Evolutionary conservation across 2,113 vertebrate species (phyloP), one percentile per base, ranked within the genome.

Genomic region (Sialia sialis): DNA sequence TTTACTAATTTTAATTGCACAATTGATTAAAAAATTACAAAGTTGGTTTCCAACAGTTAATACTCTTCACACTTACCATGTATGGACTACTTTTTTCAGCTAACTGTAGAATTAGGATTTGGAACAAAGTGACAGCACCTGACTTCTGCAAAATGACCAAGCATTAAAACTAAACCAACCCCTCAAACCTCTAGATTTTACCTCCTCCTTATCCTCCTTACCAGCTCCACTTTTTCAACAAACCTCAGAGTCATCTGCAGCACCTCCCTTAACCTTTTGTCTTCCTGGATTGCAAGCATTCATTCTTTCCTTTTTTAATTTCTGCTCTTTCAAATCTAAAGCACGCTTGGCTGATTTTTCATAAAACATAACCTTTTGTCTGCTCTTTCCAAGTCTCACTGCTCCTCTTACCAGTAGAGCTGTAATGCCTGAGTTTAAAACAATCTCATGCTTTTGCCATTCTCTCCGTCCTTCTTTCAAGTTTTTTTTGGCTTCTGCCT

Each of bases 311-410:
- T 69, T 82, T 93, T 94, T 76, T 25, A 94, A 75, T 89, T 84
- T 89, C 60, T 46, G 11, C 23, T 89, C 58, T 87, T 94, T 82
- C 46, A 94, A 82, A 87, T 55, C 83, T 86, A 49, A 34, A 46
- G 23, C 27, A 80, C 3, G 67, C 81, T 78, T 94, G 84, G 86
- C 81, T 80, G 91, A 58, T 78, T 94, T 68, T 94, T 85, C 89
- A 93, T 93, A 87, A 89, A 93, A 36, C 34, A 34, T 63, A 95
- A 68, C 78, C 84, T 79, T 89, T 87, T 79, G 67, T 23, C 66
- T 80, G 48, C 75, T 93, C 55, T 51, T 83, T 70, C 48, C 32
- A 59, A 70, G 70, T 74, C 79, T 86, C 46, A 38, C 16, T 38
- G 15, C 70, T 95, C 92, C 34, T 38, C 49, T 76, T 73, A 43